A percentile compares a stretch with the other conserved stretches of the same genome.
These are phyloP conservation scores for Phrynocephalus forsythii DNA, from an alignment of 2,797 vertebrate species.

Conservation along the genomic window DNA sequence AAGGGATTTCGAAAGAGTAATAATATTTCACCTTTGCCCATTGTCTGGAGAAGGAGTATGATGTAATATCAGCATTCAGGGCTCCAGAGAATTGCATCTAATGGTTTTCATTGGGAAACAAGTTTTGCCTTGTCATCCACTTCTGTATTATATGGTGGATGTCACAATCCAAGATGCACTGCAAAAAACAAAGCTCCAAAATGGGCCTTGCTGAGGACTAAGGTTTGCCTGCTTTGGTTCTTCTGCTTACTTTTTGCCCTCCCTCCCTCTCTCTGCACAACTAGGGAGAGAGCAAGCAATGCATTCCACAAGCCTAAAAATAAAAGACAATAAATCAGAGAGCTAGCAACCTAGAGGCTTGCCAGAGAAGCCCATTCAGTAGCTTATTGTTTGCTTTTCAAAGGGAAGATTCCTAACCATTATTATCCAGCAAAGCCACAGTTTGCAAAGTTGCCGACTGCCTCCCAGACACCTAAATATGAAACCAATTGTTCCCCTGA, in stretches of 20 bases:
- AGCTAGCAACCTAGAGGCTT: not conserved
- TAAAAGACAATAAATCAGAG: constrained; percentile 30
- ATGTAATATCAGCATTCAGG: not conserved
- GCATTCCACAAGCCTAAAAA: constrained; percentile 35
- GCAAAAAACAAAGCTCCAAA: not conserved
- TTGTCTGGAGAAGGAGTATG: not conserved
- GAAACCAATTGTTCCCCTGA: constrained; percentile 15
- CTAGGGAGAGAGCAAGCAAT: not conserved
- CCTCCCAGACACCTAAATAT: constrained; percentile 10
- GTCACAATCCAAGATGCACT: not conserved
- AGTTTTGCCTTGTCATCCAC: not conserved
- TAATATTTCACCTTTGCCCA: not conserved
- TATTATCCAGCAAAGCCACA: not conserved
- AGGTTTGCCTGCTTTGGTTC: not conserved
- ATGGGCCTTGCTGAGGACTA: not conserved
- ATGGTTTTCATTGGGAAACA: not conserved
- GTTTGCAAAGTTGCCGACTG: constrained; percentile 2
- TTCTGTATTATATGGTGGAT: not conserved
- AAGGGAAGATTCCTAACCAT: constrained; percentile 6
- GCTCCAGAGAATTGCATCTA: not conserved
- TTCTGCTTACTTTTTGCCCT: not conserved
- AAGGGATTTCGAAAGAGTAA: not conserved
- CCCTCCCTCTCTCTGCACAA: not conserved
- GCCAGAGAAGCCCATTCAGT: not conserved
- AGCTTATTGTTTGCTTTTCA: constrained; percentile 24